Conservation (phyloP, 2,113 vertebrate genomes). For the Petrocephalus microphthalmus region DNA sequence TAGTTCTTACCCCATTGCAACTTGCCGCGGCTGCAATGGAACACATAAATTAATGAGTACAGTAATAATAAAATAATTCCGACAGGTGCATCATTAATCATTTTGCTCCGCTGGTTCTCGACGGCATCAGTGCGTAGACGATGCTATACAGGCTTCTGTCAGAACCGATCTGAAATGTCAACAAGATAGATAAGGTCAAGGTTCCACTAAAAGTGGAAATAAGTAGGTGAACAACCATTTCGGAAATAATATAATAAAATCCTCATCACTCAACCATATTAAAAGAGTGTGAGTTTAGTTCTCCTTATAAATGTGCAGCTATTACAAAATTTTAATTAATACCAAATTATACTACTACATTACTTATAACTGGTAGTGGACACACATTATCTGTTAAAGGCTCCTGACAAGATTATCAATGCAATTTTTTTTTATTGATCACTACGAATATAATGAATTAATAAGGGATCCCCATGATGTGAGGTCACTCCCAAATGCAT, state of each 20-base stretch:
- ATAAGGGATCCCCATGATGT: neutral
- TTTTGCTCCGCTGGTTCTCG: neutral
- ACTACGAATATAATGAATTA: neutral
- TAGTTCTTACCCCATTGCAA: slow-evolving; percentile 25
- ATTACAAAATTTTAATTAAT: neutral
- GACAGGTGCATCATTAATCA: slow-evolving; percentile 4
- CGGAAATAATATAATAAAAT: neutral
- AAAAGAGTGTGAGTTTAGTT: neutral
- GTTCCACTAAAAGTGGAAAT: slow-evolving; percentile 1
- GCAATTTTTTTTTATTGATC: neutral
- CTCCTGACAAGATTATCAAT: neutral
- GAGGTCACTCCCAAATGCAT: neutral
- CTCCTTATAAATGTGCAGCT: neutral
- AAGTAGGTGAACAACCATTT: neutral
- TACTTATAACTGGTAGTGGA: neutral
- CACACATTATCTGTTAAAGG: neutral
- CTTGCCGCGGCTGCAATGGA: slow-evolving; percentile 17
- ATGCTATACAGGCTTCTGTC: neutral
- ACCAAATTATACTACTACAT: neutral
- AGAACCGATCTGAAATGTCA: slow-evolving; percentile 1
- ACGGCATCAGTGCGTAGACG: neutral
- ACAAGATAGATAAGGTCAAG: neutral
- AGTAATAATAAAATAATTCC: neutral
- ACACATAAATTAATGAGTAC: neutral
- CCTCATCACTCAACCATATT: neutral